These are phyloP conservation scores for Gallinago solitaria DNA, from an alignment of 2,797 vertebrate genomes.

Conservation along the genomic window DNA sequence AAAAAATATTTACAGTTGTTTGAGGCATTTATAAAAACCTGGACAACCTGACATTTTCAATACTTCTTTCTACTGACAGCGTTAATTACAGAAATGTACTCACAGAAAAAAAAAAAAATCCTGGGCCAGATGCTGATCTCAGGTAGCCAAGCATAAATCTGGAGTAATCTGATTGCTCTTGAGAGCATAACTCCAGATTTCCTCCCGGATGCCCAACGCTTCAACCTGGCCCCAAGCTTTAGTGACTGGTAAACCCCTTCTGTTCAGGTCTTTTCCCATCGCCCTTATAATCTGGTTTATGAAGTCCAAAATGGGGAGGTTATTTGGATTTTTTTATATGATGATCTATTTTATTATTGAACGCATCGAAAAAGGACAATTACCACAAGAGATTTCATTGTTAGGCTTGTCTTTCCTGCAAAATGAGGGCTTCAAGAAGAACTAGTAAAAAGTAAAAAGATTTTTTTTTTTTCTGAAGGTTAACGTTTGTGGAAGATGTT, in stretches of 20 bases:
- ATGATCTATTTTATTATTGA: neutral
- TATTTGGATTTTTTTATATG: neutral
- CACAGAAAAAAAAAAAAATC: neutral
- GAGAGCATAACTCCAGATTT: slow-evolving; percentile 4
- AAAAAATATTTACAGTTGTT: neutral
- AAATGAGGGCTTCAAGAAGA: neutral
- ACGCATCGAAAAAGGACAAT: neutral
- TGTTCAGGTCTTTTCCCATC: neutral
- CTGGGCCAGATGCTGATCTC: neutral
- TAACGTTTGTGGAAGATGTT: neutral
- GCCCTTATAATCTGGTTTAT: neutral
- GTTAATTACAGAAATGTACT: neutral
- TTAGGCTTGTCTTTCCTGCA: neutral
- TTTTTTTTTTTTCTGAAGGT: neutral
- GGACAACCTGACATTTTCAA: neutral
- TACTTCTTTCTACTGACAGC: neutral
- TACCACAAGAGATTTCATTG: neutral
- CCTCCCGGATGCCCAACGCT: neutral
- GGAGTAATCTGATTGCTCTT: neutral
- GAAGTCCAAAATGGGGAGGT: neutral
- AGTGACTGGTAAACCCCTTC: neutral
- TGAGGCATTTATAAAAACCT: neutral
- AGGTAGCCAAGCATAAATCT: neutral
- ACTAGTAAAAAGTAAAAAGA: neutral
- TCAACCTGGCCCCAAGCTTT: neutral